Evolutionary conservation across 1,140 invertebrate genomes (phyloP), one percentile per base, ranked within the genome.

Genomic region (Drosophila murphyi): DNA sequence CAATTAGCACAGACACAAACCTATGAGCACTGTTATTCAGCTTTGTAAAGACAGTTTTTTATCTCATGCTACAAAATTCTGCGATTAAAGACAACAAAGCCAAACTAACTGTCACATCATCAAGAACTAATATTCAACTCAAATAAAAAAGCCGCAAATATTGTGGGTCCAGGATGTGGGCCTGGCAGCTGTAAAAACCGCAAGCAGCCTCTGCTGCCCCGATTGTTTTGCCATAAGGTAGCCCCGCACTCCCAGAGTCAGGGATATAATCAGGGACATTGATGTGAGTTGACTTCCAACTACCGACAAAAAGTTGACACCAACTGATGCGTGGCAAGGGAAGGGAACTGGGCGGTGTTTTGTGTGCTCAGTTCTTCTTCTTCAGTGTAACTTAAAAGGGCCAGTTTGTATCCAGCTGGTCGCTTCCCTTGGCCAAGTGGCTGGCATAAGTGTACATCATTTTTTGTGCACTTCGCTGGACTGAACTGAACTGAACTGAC

Each of bases 391-490:
- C 81, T 83, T 80, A 59, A 76, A 85, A 85, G 77, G 48, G 43
- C 61, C 73, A 65, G 41, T 56, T 50, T 51, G 28, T 41, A 59
- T 20, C 20, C 20, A 20, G 20, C 34, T 54, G 31, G 61, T 65
- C n/a, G 8, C 35, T 41, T 34, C 39, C 31, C 67, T 32, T 28
- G 32, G n/a, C 45, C 20, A 56, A 20, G 29, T 56, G 47, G 73
- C 39, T 52, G 50, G 60, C 60, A 67, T 76, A 59, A 64, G 61
- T 72, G 65, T 68, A 83, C 68, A 80, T 83, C 81, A 83, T 86
- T 86, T 86, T 86, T 86, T 85, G 78, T 68, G 20, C 82, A 65
- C 78, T 80, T 86, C 70, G 74, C 67, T 81, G 78, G 78, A 57
- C 51, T 20, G 20, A 20, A 20, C 20, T 20, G 20, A 20, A 20